phyloP scores from a whole-genome alignment of 2,888 invertebrate species.

The Rhagonycha fulva region DNA sequence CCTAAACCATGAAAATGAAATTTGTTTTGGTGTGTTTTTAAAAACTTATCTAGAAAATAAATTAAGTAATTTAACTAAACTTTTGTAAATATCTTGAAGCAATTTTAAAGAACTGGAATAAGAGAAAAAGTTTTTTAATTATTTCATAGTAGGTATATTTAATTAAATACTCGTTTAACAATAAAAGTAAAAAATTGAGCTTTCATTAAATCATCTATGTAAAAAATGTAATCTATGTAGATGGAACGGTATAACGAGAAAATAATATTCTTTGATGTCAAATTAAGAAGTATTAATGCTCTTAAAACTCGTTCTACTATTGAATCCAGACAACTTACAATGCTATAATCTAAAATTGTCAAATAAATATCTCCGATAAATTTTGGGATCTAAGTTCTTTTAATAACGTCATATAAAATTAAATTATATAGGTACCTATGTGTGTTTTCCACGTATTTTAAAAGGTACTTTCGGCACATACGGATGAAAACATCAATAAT shows the following conservation, averaged over 20 bases:
- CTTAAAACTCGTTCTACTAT: neutral
- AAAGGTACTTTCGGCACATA: neutral
- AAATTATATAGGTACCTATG: no score
- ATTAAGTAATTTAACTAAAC: neutral
- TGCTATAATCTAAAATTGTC: neutral
- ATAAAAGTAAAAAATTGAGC: no score
- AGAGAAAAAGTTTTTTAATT: neutral
- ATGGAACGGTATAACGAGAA: neutral
- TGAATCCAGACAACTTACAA: neutral
- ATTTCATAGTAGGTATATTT: neutral
- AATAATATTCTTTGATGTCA: neutral
- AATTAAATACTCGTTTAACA: neutral
- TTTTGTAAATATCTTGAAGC: neutral
- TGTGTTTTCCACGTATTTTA: neutral
- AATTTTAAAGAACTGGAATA: neutral
- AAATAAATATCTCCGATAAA: neutral
- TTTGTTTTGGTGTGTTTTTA: neutral
- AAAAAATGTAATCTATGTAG: neutral
- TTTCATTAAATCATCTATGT: neutral
- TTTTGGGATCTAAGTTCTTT: neutral
- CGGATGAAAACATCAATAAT: neutral
- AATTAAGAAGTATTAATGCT: neutral
- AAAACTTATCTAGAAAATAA: neutral
- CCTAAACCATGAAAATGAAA: neutral
- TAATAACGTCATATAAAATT: neutral